These are phyloP conservation scores for Anastrepha ludens DNA, from an alignment of 1,140 invertebrate species.

Conservation along the genomic window DNA sequence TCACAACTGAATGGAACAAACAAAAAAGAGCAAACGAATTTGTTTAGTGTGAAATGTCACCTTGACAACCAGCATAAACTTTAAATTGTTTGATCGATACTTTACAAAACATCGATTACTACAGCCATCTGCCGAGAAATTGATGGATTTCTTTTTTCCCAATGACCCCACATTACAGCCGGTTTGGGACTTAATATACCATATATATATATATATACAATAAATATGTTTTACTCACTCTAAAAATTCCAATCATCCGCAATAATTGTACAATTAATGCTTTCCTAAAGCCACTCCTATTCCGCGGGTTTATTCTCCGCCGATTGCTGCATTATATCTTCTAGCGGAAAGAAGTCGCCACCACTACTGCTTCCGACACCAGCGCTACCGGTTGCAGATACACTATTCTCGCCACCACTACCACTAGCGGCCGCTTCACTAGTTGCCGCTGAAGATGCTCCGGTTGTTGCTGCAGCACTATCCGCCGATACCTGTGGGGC, in stretches of 20 bases:
- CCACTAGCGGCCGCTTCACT: conserved; percentile 57
- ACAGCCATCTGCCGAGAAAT: no score
- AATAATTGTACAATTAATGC: conserved; percentile 64
- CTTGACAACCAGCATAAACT: no score
- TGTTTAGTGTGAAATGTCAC: no score
- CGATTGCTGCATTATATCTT: conserved; percentile 65
- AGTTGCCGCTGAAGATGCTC: background rate
- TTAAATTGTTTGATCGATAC: no score
- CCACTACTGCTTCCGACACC: conserved; percentile 43
- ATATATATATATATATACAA: background rate
- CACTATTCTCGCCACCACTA: conserved; percentile 60
- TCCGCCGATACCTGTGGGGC: background rate
- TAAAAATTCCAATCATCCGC: conserved; percentile 65
- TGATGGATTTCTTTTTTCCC: no score
- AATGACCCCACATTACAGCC: no score
- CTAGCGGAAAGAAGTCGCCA: conserved; percentile 67
- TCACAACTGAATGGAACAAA: no score
- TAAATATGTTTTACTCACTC: background rate
- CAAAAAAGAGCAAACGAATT: no score
- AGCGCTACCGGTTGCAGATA: conserved; percentile 57
- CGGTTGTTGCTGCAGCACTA: background rate
- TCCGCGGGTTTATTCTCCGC: conserved; percentile 59
- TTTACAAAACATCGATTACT: no score
- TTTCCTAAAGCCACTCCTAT: conserved; percentile 68
- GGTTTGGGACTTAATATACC: no score